Base-by-base conservation (phyloP, 2,888 invertebrate species). In the Dicranocentrus wangi region DNA sequence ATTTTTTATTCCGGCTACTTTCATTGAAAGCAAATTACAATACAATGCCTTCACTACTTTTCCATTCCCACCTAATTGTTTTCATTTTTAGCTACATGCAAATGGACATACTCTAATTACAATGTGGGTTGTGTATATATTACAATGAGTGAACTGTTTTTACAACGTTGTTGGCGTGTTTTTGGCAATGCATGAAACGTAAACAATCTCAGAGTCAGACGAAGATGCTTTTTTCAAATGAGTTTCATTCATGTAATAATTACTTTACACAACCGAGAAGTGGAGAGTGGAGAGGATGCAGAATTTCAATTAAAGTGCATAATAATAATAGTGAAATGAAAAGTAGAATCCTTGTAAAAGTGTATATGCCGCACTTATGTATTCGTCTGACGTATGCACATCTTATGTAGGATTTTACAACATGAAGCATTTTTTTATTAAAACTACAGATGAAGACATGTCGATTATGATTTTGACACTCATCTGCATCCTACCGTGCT, bases 71-170 rank as follows among this genome's bases (percentile, higher is more conserved):
- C 39, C n/a, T 47, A 47, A 53, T 15, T 53, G 13, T 53, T n/a
- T 47, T 47, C n/a, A 15, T n/a, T 47, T 47, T 47, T 15, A 47
- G 47, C 15, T 47, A 8, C 55, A 23, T 23, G 23, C 1, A 69
- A 39, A 42, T 58, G 58, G 58, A 70, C 58, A 70, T 70, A 70
- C 42, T 70, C 70, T 58, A 53, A 70, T 70, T 70, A 25, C 23
- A 70, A 70, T 58, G 27, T 70, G 70, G 70, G 58, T 10, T 70
- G n/a, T 0, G 21, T 15, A 23, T 25, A 25, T 47, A n/a, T 39
- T 39, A 39, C 39, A 47, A 47, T 15, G 3, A 47, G n/a, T 47
- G 47, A 47, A 47, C 2, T 47, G 32, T 10, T 32, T 32, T 32
- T 47, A 47, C 47, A 5, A 47, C 47, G 13, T 2, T 10, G 47